Evolutionary conservation across 1,140 invertebrate species (phyloP).

Genomic region (Apocrypta bakeri): DNA sequence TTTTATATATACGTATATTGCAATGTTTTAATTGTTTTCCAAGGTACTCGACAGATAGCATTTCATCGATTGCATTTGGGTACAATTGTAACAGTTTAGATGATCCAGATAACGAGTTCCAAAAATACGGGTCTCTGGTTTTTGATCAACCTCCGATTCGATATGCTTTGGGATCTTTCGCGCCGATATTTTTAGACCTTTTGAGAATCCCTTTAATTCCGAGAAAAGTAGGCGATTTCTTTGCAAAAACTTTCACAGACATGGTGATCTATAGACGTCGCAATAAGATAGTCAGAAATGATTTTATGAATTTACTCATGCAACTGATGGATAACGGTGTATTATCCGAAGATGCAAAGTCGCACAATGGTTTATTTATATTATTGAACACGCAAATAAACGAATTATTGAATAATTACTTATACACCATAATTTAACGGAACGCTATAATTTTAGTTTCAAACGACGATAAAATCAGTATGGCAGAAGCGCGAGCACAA

Average conservation of each 20-base stretch:
- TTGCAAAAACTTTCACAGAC: constrained; percentile 57
- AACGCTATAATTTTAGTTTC: background rate
- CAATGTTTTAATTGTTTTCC: background rate
- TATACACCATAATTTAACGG: background rate
- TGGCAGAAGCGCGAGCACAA: constrained; percentile 51
- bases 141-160: background rate
- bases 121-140: background rate
- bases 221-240: constrained; percentile 57
- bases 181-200: background rate
- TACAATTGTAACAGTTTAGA: constrained; percentile 69
- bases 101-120: constrained; percentile 58
- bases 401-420: too few relatives aligned
- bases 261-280: constrained; percentile 56
- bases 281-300: constrained; percentile 60
- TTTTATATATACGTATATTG: background rate
- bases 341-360: background rate
- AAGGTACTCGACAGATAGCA: constrained; percentile 77
- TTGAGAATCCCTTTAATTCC: background rate
- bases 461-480: constrained; percentile 36
- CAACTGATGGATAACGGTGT: constrained; percentile 58
- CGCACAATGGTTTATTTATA: too few relatives aligned
- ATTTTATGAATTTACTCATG: constrained; percentile 65
- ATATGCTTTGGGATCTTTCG: background rate
- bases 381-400: too few relatives aligned
- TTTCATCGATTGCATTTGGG: constrained; percentile 76